Conservation (phyloP, 2,113 vertebrate species). For the Oreochromis tanganicae region DNA sequence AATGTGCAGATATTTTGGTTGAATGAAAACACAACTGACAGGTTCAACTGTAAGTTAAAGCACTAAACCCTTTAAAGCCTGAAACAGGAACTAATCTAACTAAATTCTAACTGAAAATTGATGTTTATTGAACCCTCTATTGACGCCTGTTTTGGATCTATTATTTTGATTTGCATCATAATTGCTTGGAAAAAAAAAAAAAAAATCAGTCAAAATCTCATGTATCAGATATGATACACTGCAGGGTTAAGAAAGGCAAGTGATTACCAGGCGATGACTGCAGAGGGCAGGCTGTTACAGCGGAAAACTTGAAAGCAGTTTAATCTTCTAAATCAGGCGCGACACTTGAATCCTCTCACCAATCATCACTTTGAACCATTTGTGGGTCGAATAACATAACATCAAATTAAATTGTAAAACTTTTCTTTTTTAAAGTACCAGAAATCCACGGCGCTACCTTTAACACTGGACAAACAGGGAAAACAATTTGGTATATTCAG, state of each 20-base stretch:
- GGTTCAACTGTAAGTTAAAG: neutral
- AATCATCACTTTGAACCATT: neutral
- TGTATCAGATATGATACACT: no score
- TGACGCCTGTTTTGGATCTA: neutral
- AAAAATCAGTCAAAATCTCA: neutral
- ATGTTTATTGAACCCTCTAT: neutral
- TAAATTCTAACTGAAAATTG: neutral
- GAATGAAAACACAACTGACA: neutral
- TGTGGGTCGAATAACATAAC: neutral
- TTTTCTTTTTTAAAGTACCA: neutral
- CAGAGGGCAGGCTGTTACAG: neutral
- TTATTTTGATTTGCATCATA: neutral
- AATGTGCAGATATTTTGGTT: neutral
- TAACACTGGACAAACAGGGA: neutral
- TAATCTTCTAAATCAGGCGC: neutral
- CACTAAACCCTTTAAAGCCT: neutral
- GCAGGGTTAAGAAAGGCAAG: neutral
- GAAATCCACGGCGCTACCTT: neutral
- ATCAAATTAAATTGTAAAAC: neutral
- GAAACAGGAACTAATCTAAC: neutral
- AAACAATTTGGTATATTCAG: constrained; percentile 77
- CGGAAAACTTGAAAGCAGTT: neutral
- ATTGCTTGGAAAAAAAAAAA: neutral
- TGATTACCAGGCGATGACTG: neutral
- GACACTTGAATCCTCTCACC: neutral